Base-by-base conservation (phyloP, 2,113 vertebrate species). In the Pangasianodon hypophthalmus region DNA sequence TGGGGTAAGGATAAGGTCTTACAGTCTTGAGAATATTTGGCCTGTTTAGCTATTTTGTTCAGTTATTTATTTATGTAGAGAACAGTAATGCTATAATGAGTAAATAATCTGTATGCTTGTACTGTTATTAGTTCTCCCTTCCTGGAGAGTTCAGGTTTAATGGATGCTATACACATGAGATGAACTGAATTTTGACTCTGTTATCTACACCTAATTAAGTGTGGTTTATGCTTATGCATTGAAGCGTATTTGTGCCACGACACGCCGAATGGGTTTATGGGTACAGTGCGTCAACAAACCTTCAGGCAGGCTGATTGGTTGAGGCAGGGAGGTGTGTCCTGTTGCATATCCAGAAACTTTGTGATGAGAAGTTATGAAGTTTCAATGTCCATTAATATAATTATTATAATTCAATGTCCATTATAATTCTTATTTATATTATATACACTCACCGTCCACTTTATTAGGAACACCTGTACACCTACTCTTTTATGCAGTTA, bases 1-100 rank as follows among this genome's bases (percentile, higher is more conserved):
- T 14, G 98, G 98, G 97, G 98, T 99, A 94, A 96, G 97, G 77
- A 89, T 6, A 0, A 29, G 58, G 54, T 19, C 56, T 32, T 32
- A 48, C 56, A 73, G 18, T 71, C 3, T 7, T 52, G 64, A 14
- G 18, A 1, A 3, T 77, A 4, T 46, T 77, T 44, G 26, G 26
- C 21, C 0, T 67, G 69, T 10, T 44, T 3, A 44, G 14, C 32
- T n/a, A 0, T 29, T 29, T 67, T 11, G 9, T 29, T 67, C 62
- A 62, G 19, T 62, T 52, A 52, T 60, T 60, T 29, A 9, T 64
- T 64, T 64, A 29, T 29, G 26, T 64, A 29, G 24, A 64, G 62
- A 11, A 71, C 69, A 41, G 69, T 69, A 13, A 62, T 9, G 2
- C 21, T 26, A 8, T 62, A 24, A 24, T 62, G 6, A 62, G 60